phyloP scores from a whole-genome alignment of 2,888 invertebrate genomes.

The Schizotus pectinicornis region DNA sequence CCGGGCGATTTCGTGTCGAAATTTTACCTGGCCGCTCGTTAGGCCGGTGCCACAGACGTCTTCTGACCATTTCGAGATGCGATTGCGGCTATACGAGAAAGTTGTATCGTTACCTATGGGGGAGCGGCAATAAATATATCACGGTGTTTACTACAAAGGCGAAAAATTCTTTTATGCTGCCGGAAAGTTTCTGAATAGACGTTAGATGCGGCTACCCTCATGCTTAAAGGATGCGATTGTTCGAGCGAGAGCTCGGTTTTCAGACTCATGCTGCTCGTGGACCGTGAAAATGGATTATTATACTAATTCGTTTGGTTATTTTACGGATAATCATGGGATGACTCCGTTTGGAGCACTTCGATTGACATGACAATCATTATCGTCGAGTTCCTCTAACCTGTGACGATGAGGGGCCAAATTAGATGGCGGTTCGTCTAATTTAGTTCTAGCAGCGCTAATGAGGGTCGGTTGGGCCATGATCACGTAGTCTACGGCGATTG shows the following conservation, averaged over 20 bases:
- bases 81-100: conserved; percentile 3
- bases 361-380: no score
- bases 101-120: background rate
- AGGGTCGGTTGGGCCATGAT: no score
- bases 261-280: conserved; percentile 15
- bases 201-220: conserved; percentile 31
- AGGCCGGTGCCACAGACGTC: conserved; percentile 9
- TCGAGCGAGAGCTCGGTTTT: conserved; percentile 17
- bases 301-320: conserved; percentile 33
- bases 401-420: no score
- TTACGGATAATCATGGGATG: conserved; percentile 19
- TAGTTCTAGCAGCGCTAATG: no score
- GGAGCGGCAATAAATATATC: conserved; percentile 29
- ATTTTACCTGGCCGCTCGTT: conserved; percentile 22
- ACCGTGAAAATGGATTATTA: conserved; percentile 32
- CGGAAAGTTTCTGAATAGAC: conserved; percentile 20
- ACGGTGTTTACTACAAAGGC: conserved; percentile 29
- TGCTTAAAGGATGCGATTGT: conserved; percentile 20
- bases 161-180: conserved; percentile 29
- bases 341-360: background rate
- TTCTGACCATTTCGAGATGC: conserved; percentile 10
- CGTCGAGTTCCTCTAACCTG: no score
- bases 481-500: no score
- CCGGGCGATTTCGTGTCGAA: conserved; percentile 20
- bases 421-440: no score